Conservation (phyloP, 2,888 invertebrate genomes). For the Heliothis peltigera region DNA sequence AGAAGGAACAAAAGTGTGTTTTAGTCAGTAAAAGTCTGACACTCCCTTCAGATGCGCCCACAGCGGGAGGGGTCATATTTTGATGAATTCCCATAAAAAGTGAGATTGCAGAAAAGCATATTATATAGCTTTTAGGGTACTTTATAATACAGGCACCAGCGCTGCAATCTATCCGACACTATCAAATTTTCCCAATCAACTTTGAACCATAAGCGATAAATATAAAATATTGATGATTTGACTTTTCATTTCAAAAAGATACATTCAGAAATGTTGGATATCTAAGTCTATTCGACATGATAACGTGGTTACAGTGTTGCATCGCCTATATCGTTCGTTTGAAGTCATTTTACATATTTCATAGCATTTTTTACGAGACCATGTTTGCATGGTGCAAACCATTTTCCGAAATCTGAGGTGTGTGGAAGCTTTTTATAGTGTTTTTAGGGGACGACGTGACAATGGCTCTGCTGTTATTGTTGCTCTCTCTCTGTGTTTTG, state of each 20-base stretch:
- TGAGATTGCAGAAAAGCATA: too few relatives aligned
- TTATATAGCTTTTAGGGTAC: too few relatives aligned
- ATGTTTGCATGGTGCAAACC: constrained; percentile 22
- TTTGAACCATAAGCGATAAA: too few relatives aligned
- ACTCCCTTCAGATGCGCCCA: too few relatives aligned
- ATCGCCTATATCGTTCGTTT: constrained; percentile 53
- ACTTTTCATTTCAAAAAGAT: constrained; percentile 33
- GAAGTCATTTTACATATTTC: constrained; percentile 58
- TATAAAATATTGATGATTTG: constrained; percentile 4
- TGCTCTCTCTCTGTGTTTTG: constrained; percentile 2
- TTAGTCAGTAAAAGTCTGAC: too few relatives aligned
- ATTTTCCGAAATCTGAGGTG: constrained; percentile 32
- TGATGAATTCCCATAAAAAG: too few relatives aligned
- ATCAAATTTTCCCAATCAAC: too few relatives aligned
- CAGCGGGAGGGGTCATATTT: too few relatives aligned
- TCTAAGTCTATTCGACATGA: constrained; percentile 33
- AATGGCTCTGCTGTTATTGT: not conserved
- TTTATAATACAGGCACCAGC: too few relatives aligned
- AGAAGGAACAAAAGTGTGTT: too few relatives aligned
- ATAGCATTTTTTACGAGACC: constrained; percentile 50
- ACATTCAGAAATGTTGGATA: constrained; percentile 20
- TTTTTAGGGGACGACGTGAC: constrained; percentile 15
- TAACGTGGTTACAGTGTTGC: constrained; percentile 44
- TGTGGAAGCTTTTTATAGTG: not conserved
- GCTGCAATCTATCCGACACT: too few relatives aligned